Base-by-base conservation (phyloP, 2,888 invertebrate genomes). In the Lasioglossum calceatum region DNA sequence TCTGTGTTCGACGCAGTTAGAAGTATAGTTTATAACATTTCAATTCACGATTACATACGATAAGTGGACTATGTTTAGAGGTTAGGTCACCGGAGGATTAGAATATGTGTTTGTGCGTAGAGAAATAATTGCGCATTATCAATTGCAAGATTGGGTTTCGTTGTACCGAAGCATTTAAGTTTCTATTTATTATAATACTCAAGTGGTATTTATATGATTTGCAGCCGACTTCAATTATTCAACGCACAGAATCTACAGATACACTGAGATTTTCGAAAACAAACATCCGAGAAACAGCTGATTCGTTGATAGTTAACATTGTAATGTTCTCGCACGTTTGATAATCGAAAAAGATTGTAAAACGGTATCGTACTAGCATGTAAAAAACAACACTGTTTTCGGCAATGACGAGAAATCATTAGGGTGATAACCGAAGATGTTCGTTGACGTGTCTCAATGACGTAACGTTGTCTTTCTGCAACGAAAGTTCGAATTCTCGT, bases 361-460 rank as follows among this genome's bases (percentile, higher is more conserved):
- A 67, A 58, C 47, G 10, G 4, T 23, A n/a, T 47, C 19, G 14
- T 2, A 54, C 64, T 76, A 64, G 42, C 2, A 71, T 83, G 79
- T 71, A 58, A 42, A 50, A 74, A 64, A 44, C 72, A n/a, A n/a
- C 58, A 78, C 54, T 71, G 39, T 80, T 73, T 27, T n/a, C n/a
- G 27, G 39, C 58, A 32, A 71, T 61, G 27, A 42, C 74, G 76
- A 54, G 44, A 71, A 85, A 74, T 85, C 44, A 54, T 85, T 79
- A n/a, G 39, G 16, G 54, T 36, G 77, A 82, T 85, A 84, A 73
- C 39, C 44, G 83, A 88, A 87, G 70, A 88, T 91, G 90, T 89
- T 84, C 82, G 88, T 91, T 93, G 93, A 93, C 93, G 93, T 93
- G 93, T 93, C 93, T 88, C 84, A 91, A 90, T 93, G 93, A 93